phyloP scores from a whole-genome alignment of 2,888 invertebrate genomes.

The Branchipolynoe longqiensis region DNA sequence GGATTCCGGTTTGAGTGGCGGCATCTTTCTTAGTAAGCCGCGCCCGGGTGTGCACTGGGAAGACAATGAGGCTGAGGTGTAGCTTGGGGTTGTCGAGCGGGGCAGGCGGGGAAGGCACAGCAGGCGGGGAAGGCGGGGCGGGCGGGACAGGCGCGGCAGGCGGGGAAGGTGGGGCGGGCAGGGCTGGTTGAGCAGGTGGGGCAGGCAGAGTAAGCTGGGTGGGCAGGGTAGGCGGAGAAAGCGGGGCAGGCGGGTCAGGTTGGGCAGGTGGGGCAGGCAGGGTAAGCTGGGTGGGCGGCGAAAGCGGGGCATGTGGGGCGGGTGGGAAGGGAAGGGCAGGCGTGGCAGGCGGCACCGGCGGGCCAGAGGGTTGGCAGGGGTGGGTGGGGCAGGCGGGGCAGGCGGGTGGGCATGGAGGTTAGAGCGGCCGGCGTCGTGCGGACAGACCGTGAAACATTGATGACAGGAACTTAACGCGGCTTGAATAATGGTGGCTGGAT shows the following conservation, averaged over 20 bases:
- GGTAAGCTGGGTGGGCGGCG: not conserved
- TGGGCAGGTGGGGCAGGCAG: not conserved
- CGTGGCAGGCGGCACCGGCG: not conserved
- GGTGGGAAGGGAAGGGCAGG: not conserved
- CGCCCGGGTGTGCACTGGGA: too few species aligned
- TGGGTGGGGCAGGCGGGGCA: not conserved
- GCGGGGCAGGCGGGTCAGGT: not conserved
- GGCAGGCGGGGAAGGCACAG: too few species aligned
- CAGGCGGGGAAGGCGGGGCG: too few species aligned
- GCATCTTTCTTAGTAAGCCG: too few species aligned
- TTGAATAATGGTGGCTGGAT: not conserved
- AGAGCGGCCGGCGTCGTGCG: not conserved
- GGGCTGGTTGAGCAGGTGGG: too few species aligned
- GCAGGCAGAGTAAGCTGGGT: not conserved
- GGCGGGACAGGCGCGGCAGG: too few species aligned
- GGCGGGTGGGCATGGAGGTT: not conserved
- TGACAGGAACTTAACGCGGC: conserved; percentile 35
- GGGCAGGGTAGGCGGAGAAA: too few species aligned
- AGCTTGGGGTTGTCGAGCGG: too few species aligned
- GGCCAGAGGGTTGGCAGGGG: not conserved
- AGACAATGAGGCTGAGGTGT: too few species aligned
- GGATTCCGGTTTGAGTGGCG: too few species aligned
- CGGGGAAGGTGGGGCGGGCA: too few species aligned
- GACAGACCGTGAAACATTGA: conserved; percentile 4
- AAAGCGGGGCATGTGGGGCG: too few species aligned